phyloP scores from a whole-genome alignment of 2,797 vertebrate species.

The Diglossa cyanea region DNA sequence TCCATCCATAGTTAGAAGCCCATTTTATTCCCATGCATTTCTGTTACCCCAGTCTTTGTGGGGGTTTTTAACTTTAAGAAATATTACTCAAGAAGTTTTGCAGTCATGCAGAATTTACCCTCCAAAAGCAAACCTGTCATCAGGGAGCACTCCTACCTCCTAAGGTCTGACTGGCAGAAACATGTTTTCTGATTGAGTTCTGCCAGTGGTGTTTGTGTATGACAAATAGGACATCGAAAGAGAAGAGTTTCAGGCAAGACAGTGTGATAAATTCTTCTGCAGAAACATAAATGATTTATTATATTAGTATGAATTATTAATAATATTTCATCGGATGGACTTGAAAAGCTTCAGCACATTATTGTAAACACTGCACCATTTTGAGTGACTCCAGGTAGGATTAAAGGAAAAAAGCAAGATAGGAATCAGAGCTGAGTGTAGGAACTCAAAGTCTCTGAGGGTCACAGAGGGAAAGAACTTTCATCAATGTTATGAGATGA shows the following conservation, averaged over 20 bases:
- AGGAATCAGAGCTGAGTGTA: background rate
- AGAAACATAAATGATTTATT: slow-evolving; percentile 69
- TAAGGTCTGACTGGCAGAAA: slow-evolving; percentile 64
- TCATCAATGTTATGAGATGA: background rate
- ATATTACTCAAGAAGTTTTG: background rate
- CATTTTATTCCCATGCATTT: background rate
- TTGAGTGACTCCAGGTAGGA: slow-evolving; percentile 18
- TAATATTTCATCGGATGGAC: slow-evolving; percentile 34
- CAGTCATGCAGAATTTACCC: slow-evolving; percentile 4
- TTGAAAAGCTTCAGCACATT: slow-evolving; percentile 36
- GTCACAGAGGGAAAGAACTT: background rate
- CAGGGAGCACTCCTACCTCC: background rate
- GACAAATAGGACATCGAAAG: slow-evolving; percentile 60
- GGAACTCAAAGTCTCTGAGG: background rate
- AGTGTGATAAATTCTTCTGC: slow-evolving; percentile 62
- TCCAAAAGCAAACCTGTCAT: background rate
- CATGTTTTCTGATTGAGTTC: slow-evolving; percentile 54
- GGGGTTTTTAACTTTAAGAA: background rate
- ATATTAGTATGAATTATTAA: slow-evolving; percentile 69
- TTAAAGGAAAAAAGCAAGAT: slow-evolving; percentile 42
- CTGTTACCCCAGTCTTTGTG: background rate
- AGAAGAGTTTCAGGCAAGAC: slow-evolving; percentile 25
- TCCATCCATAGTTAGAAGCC: background rate
- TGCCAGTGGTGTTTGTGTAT: slow-evolving; percentile 59
- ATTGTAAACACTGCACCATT: slow-evolving; percentile 17